phyloP scores from a whole-genome alignment of 1,140 invertebrate species.

The Pissodes strobi region DNA sequence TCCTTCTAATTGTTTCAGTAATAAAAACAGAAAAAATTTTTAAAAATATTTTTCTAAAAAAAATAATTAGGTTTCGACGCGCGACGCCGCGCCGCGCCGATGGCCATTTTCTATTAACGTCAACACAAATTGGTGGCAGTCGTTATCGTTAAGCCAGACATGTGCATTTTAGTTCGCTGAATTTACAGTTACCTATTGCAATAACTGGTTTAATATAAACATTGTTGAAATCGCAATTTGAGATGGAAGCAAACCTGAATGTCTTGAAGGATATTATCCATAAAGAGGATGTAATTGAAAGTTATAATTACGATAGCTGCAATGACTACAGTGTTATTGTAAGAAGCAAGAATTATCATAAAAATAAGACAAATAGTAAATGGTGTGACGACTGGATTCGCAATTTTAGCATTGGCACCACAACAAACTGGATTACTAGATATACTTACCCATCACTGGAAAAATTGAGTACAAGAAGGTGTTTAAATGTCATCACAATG shows the following conservation, averaged over 20 bases:
- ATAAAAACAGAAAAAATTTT: too few relatives aligned
- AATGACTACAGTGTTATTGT: conserved; percentile 18
- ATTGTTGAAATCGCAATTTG: neutral
- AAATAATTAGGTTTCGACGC: too few relatives aligned
- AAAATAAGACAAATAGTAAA: conserved; percentile 17
- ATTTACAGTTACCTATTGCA: too few relatives aligned
- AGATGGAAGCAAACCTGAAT: too few relatives aligned
- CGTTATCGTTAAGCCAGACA: too few relatives aligned
- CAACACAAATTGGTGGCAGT: too few relatives aligned
- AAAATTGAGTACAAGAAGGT: conserved; percentile 1
- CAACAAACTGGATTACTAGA: conserved; percentile 17
- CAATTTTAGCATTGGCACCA: conserved; percentile 9
- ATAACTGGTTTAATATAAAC: too few relatives aligned
- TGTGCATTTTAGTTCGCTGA: too few relatives aligned
- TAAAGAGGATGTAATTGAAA: neutral
- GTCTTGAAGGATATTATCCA: conserved; percentile 4
- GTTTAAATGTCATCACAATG: conserved; percentile 13
- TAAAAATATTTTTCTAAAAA: too few relatives aligned
- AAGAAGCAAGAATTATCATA: conserved; percentile 12
- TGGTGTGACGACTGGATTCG: conserved; percentile 15
- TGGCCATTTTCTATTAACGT: too few relatives aligned
- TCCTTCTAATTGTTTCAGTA: too few relatives aligned
- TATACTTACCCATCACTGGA: conserved; percentile 10
- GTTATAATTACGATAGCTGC: conserved; percentile 4
- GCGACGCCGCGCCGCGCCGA: too few relatives aligned